Conservation (phyloP, 2,797 vertebrate genomes). For the Lacerta viridis region DNA sequence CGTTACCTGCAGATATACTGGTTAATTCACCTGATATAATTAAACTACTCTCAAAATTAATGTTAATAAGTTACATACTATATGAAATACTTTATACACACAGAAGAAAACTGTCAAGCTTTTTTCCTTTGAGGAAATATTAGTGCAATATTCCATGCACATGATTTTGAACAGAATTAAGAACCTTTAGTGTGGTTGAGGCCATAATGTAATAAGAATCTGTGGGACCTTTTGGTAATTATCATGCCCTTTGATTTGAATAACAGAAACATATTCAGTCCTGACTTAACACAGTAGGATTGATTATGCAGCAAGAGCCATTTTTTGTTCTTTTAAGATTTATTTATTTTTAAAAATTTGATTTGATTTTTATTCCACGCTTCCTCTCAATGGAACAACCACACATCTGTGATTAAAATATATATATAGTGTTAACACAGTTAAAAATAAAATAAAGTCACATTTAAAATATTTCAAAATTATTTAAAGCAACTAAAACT, state of each 20-base stretch:
- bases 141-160: not conserved
- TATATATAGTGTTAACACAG: no score
- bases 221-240: not conserved
- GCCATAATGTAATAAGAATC: not conserved
- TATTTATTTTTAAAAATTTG: no score
- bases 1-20: slow-evolving; percentile 10
- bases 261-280: not conserved
- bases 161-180: not conserved
- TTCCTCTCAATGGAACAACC: no score
- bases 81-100: not conserved
- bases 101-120: not conserved
- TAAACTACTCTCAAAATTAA: slow-evolving; percentile 10
- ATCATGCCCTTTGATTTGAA: not conserved
- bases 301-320: not conserved
- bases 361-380: no score
- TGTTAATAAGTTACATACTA: not conserved
- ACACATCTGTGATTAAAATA: no score
- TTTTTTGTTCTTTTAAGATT: not conserved
- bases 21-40: not conserved
- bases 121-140: not conserved
- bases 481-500: no score
- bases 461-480: no score
- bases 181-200: not conserved
- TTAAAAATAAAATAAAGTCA: no score
- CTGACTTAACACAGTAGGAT: not conserved